These are phyloP conservation scores for Drosophila austrosaltans DNA, from an alignment of 2,888 invertebrate species.

Conservation along the genomic window DNA sequence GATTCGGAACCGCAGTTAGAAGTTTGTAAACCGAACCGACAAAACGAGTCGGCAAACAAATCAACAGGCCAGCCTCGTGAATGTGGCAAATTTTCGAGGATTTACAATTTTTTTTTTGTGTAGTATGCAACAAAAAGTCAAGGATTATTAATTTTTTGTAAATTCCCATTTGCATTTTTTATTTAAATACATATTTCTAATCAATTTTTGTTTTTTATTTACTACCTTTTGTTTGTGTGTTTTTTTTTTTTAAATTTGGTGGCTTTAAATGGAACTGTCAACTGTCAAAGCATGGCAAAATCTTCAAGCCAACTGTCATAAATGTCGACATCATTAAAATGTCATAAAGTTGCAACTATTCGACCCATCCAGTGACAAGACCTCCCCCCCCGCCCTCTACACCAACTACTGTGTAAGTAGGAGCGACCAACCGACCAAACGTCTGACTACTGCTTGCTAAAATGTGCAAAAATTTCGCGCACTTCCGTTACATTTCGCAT, in stretches of 20 bases:
- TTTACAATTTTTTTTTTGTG: neutral
- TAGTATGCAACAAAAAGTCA: neutral
- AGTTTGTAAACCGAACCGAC: neutral
- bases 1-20: neutral
- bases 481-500: conserved; percentile 74
- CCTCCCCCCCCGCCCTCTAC: neutral
- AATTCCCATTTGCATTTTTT: neutral
- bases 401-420: neutral
- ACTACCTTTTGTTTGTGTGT: neutral
- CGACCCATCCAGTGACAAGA: conserved; percentile 1
- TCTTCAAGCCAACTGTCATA: conserved; percentile 71
- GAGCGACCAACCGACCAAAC: neutral
- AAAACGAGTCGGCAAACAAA: conserved; percentile 31
- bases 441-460: conserved; percentile 42
- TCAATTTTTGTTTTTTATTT: neutral
- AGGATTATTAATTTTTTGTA: conserved; percentile 13
- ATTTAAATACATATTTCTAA: neutral
- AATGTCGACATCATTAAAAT: conserved; percentile 76
- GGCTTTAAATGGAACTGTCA: conserved; percentile 41
- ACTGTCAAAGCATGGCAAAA: conserved; percentile 64
- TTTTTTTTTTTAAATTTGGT: neutral
- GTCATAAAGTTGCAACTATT: conserved; percentile 57
- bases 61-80: conserved; percentile 18
- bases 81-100: neutral
- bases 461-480: conserved; percentile 72